Evolutionary conservation across 2,888 invertebrate species (phyloP).

Genomic region (Rotaria macrura): DNA sequence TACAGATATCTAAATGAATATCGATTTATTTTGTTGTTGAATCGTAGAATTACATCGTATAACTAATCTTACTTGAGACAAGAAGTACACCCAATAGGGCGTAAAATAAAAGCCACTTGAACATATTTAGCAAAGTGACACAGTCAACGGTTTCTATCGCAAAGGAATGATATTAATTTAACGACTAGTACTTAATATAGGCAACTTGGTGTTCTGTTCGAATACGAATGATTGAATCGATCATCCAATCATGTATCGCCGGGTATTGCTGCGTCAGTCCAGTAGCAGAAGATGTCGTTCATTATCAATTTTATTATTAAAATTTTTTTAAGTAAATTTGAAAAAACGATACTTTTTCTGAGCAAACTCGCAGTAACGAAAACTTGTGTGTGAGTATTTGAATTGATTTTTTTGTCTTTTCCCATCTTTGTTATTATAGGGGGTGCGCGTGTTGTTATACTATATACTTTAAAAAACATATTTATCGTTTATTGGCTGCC

Average conservation of each 20-base stretch:
- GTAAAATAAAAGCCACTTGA: background rate
- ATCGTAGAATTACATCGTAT: background rate
- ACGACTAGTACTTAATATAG: background rate
- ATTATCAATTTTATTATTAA: background rate
- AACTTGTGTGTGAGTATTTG: too few species aligned
- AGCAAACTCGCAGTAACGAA: too few species aligned
- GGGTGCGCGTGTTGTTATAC: too few species aligned
- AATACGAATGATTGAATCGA: background rate
- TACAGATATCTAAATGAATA: background rate
- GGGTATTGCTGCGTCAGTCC: background rate
- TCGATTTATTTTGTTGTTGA: too few species aligned
- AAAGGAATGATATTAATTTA: background rate
- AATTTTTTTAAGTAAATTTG: too few species aligned
- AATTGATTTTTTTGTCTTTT: too few species aligned
- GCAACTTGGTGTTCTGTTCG: background rate
- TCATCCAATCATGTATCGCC: background rate
- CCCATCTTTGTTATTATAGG: too few species aligned
- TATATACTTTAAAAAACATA: too few species aligned
- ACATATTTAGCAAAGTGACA: background rate
- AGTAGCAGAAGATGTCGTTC: background rate
- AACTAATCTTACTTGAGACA: background rate
- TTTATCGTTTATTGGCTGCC: too few species aligned
- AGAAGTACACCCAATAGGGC: background rate
- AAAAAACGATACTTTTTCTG: too few species aligned
- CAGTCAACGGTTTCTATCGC: background rate